Evolutionary conservation across 2,113 vertebrate species (phyloP).

Genomic region (Lonchura striata): DNA sequence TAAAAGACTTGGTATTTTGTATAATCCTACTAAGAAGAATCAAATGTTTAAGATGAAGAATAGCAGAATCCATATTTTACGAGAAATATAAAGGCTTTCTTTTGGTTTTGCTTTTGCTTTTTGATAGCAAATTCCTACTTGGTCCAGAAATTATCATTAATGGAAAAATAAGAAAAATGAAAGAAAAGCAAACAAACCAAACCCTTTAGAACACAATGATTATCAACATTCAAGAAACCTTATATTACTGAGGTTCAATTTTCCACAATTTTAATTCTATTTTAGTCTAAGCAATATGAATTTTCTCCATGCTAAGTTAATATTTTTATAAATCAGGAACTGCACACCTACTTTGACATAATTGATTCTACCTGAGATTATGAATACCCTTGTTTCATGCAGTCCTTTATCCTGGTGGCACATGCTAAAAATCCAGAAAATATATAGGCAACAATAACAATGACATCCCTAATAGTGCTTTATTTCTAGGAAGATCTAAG

Average conservation of each 20-base stretch:
- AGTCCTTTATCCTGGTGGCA: not conserved
- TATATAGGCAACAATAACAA: not conserved
- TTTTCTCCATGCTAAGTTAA: not conserved
- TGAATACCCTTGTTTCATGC: not conserved
- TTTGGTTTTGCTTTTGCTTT: not conserved
- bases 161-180: not conserved
- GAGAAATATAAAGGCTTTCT: not conserved
- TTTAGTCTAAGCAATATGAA: not conserved
- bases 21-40: not conserved
- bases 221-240: not conserved
- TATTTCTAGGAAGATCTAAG: not conserved
- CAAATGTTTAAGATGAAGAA: not conserved
- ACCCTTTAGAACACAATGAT: not conserved
- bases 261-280: not conserved
- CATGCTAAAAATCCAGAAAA: not conserved
- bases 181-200: not conserved
- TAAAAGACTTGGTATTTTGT: not conserved
- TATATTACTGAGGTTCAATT: not conserved
- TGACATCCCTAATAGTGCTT: not conserved
- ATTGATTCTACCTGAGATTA: not conserved
- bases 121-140: not conserved
- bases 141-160: not conserved
- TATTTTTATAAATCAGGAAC: not conserved
- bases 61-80: not conserved
- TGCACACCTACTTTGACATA: not conserved